Percentiles rank a stretch among this genome's conserved stretches.
phyloP scores from a whole-genome alignment of 2,888 invertebrate genomes.

The Schizotus pectinicornis region DNA sequence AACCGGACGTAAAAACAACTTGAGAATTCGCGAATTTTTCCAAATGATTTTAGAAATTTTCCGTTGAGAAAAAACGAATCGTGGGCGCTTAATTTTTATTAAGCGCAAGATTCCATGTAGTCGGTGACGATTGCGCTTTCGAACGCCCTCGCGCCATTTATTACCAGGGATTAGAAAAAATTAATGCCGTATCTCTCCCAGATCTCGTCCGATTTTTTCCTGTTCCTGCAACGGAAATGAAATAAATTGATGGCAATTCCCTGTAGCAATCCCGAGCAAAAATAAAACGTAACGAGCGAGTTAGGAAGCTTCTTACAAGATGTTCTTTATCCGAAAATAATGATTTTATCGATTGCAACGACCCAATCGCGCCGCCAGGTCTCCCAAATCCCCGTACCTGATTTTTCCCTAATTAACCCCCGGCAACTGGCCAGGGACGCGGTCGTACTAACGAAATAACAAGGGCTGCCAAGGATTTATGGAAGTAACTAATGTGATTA shows the following conservation, averaged over 20 bases:
- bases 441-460: constrained; percentile 9
- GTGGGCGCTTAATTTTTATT: constrained; percentile 29
- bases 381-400: neutral
- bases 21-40: constrained; percentile 26
- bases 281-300: constrained; percentile 28
- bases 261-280: constrained; percentile 24
- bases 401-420: neutral
- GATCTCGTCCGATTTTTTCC: constrained; percentile 1
- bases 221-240: constrained; percentile 7
- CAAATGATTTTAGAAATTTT: constrained; percentile 13
- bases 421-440: neutral
- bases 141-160: too few species aligned
- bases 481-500: constrained; percentile 16
- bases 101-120: constrained; percentile 5
- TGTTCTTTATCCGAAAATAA: constrained; percentile 30
- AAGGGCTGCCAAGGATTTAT: constrained; percentile 2
- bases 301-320: constrained; percentile 23
- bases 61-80: constrained; percentile 13
- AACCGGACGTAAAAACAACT: constrained; percentile 11
- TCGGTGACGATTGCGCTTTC: too few species aligned
- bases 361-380: neutral
- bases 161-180: constrained; percentile 1
- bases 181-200: constrained; percentile 8
- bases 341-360: constrained; percentile 26
- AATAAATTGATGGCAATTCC: constrained; percentile 31